Evolutionary conservation across 2,113 vertebrate genomes (phyloP), one percentile per base, ranked within the genome.

Genomic region (Chrysemys picta): DNA sequence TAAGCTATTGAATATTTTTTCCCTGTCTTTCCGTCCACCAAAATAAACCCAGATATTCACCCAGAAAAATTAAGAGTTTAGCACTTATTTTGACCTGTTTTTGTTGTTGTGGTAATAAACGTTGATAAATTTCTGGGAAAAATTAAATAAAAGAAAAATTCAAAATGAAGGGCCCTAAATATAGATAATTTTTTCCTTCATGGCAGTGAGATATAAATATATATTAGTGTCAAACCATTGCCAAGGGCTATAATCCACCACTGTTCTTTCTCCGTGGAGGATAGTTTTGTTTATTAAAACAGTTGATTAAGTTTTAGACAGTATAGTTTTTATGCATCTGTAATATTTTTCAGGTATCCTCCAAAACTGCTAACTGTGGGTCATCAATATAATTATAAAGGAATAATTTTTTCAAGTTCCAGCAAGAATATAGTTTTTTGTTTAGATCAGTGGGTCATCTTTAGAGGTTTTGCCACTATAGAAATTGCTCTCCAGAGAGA

Each of bases 241-340:
- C 93, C 81, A 91, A 81, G 62, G 72, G 38, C 87, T 87, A 90
- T 42, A 80, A 45, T 80, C 87, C 69, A 19, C 53, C 84, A 57
- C 90, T 94, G 82, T 14, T 11, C n/a, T 80, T 27, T 83, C 76
- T 92, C 31, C 49, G 52, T 84, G 85, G 75, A 95, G 52, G 29
- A 31, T 85, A 59, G 3, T 52, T 65, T 62, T 53, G 8, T 38
- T 83, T 0, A 0, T 89, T 95, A 83, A 54, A 24, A 82, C 50
- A 89, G 89, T 89, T 96, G 93, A 95, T 97, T 91, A 87, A 92
- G 59, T 47, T 95, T 93, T 21, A 14, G 3, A 82, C 87, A 52
- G 84, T 80, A 31, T 59, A 52, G 82, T 85, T 54, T 93, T 94
- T 93, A 81, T 94, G 31, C 90, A 93, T 92, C 76, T 90, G 62